Evolutionary conservation across 2,113 vertebrate species (phyloP).

Genomic region (Spea multiplicata): DNA sequence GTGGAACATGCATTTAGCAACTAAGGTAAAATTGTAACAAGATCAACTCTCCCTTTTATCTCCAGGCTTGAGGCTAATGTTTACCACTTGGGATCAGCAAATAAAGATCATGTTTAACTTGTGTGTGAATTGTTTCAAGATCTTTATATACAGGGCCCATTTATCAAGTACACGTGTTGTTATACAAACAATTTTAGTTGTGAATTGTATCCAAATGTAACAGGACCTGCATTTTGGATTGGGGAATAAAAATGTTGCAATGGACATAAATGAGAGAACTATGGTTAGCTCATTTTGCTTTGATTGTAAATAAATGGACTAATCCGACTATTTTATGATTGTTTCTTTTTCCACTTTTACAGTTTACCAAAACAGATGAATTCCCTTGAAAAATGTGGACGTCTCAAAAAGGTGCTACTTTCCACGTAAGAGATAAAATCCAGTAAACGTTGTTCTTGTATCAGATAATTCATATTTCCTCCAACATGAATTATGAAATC

Average conservation of each 20-base stretch:
- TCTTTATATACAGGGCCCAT: slow-evolving; percentile 29
- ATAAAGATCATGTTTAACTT: slow-evolving; percentile 45
- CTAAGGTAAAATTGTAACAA: slow-evolving; percentile 6
- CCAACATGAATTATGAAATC: too few relatives aligned
- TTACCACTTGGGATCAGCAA: slow-evolving; percentile 46
- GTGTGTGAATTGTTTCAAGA: slow-evolving; percentile 43
- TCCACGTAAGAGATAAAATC: too few relatives aligned
- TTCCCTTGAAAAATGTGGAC: too few relatives aligned
- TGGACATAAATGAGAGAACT: neutral
- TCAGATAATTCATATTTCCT: too few relatives aligned
- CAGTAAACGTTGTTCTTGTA: too few relatives aligned
- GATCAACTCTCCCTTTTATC: slow-evolving; percentile 26
- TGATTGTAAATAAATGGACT: too few relatives aligned
- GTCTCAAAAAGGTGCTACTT: too few relatives aligned
- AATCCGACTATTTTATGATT: too few relatives aligned
- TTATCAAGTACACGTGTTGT: slow-evolving; percentile 36
- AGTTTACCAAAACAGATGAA: too few relatives aligned
- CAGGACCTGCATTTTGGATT: neutral
- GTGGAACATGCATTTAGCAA: slow-evolving; percentile 14
- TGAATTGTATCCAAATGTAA: slow-evolving; percentile 47
- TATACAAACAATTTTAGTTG: slow-evolving; percentile 22
- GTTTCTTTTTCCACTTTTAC: too few relatives aligned
- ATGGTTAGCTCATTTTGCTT: neutral
- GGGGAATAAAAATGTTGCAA: neutral
- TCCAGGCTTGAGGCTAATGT: slow-evolving; percentile 31